Conservation (phyloP, 2,113 vertebrate genomes). For the Gracilinanus agilis region DNA sequence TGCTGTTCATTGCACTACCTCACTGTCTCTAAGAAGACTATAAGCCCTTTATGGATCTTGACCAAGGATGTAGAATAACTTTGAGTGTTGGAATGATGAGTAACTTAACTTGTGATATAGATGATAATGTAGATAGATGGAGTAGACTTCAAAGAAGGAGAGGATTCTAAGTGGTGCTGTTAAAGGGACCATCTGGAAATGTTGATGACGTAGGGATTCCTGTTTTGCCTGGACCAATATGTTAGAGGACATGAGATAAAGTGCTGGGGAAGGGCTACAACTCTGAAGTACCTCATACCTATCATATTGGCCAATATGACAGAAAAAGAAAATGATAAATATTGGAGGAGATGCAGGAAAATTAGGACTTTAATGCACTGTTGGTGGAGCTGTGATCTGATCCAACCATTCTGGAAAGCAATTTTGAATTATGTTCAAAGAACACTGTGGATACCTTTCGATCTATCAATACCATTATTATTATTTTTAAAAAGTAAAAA, state of each 20-base stretch:
- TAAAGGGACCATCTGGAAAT: neutral
- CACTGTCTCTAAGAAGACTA: neutral
- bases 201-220: neutral
- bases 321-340: too few species aligned
- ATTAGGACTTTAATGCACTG: too few species aligned
- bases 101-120: neutral
- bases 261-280: neutral
- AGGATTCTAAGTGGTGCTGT: neutral
- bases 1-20: neutral
- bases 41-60: neutral
- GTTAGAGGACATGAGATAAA: neutral
- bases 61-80: neutral
- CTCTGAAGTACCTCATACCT: too few species aligned
- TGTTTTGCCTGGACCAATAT: neutral
- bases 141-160: neutral
- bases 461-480: too few species aligned
- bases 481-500: too few species aligned
- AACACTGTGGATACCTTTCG: too few species aligned
- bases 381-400: too few species aligned
- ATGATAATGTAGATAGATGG: neutral
- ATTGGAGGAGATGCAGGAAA: too few species aligned
- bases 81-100: neutral
- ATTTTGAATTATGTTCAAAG: too few species aligned
- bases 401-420: too few species aligned
- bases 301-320: too few species aligned